A percentile compares a stretch with the other conserved stretches of the same genome.
Conservation (phyloP, 2,797 vertebrate genomes). For the Arnoldichthys spilopterus region DNA sequence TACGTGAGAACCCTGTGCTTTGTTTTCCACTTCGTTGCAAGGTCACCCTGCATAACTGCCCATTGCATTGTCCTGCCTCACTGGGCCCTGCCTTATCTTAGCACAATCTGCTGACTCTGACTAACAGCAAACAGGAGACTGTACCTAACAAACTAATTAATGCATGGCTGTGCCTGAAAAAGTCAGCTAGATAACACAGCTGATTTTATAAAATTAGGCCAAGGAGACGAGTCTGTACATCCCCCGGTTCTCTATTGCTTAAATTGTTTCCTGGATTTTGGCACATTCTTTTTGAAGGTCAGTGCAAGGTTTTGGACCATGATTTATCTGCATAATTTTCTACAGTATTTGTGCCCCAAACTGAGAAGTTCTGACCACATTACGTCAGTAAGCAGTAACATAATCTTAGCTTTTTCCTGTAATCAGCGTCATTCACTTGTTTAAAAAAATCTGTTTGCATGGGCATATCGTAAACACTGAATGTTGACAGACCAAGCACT, state of each 20-base stretch:
- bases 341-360: background rate
- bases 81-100: background rate
- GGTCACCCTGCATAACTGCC: conserved; percentile 11
- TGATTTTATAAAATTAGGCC: background rate
- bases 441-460: background rate
- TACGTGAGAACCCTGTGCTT: background rate
- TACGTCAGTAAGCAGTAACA: background rate
- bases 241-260: background rate
- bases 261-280: background rate
- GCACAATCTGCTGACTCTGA: conserved; percentile 28
- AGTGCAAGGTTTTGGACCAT: background rate
- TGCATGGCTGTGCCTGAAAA: background rate
- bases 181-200: background rate
- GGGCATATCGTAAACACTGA: background rate
- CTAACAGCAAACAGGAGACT: background rate
- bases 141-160: background rate
- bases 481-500: background rate
- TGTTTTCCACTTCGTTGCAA: background rate
- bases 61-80: background rate
- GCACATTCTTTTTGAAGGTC: too few relatives aligned
- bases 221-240: background rate
- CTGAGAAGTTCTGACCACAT: background rate
- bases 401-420: background rate
- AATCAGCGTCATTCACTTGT: background rate
- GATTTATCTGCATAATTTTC: background rate